phyloP scores from a whole-genome alignment of 2,888 invertebrate species.

The Pheosia tremula region DNA sequence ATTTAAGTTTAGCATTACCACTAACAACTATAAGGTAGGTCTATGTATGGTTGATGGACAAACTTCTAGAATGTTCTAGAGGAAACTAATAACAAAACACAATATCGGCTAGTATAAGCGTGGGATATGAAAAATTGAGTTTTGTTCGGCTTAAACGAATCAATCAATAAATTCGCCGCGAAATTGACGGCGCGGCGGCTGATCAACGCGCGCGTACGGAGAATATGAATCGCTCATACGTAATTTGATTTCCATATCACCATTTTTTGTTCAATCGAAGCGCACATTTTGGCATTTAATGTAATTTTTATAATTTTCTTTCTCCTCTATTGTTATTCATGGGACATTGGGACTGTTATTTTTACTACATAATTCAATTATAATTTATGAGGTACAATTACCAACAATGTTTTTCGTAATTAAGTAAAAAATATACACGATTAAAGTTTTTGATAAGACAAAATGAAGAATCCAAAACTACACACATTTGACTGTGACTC shows the following conservation, averaged over 20 bases:
- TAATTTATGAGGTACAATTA: too few species aligned
- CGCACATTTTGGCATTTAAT: slow-evolving; percentile 14
- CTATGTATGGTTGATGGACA: background rate
- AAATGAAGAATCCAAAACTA: too few species aligned
- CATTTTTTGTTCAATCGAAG: slow-evolving; percentile 21
- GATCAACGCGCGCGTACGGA: slow-evolving; percentile 21
- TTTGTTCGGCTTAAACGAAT: slow-evolving; percentile 41
- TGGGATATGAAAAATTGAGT: slow-evolving; percentile 47
- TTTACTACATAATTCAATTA: too few species aligned
- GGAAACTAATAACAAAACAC: slow-evolving; percentile 20
- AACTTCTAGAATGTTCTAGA: background rate
- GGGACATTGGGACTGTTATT: too few species aligned
- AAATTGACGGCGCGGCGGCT: slow-evolving; percentile 29
- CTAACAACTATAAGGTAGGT: background rate
- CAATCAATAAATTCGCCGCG: slow-evolving; percentile 42
- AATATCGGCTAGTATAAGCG: slow-evolving; percentile 29
- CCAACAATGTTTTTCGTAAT: too few species aligned
- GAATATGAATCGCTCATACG: slow-evolving; percentile 29
- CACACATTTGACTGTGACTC: too few species aligned
- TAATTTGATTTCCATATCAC: slow-evolving; percentile 31
- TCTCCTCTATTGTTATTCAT: too few species aligned
- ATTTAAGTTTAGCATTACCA: background rate
- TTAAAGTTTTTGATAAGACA: too few species aligned
- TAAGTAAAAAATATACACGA: too few species aligned
- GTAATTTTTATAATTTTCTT: background rate